Conservation (phyloP, 1,140 invertebrate species). For the Tetragnatha versicolor region DNA sequence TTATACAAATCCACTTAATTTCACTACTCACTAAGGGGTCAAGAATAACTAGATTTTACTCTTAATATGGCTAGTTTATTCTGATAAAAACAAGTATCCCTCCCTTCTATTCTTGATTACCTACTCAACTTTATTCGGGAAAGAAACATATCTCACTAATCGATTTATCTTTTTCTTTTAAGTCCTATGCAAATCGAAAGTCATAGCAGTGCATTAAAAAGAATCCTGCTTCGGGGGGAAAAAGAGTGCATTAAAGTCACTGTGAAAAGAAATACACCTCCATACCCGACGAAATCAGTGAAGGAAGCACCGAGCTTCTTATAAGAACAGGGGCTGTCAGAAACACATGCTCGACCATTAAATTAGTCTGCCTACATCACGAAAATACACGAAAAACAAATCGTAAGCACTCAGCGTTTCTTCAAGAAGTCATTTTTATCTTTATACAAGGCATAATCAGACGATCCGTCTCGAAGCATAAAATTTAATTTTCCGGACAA, state of each 20-base stretch:
- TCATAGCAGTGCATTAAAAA: slow-evolving; percentile 10
- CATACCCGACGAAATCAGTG: neutral
- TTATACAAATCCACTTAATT: too few relatives aligned
- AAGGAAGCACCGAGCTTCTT: neutral
- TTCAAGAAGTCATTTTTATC: slow-evolving; percentile 39
- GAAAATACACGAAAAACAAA: slow-evolving; percentile 28
- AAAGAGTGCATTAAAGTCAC: neutral
- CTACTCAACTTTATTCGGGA: too few relatives aligned
- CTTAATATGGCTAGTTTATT: too few relatives aligned
- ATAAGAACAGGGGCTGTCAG: slow-evolving; percentile 32
- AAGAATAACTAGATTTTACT: too few relatives aligned
- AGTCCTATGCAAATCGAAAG: slow-evolving; percentile 13
- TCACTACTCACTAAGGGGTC: too few relatives aligned
- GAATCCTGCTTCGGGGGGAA: slow-evolving; percentile 15
- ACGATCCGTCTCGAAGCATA: slow-evolving; percentile 20
- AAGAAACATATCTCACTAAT: neutral
- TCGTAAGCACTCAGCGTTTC: slow-evolving; percentile 19
- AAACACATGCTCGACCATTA: slow-evolving; percentile 38
- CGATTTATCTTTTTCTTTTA: neutral
- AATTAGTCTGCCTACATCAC: slow-evolving; percentile 8
- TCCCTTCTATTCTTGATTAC: too few relatives aligned
- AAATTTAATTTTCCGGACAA: slow-evolving; percentile 36
- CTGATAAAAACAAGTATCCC: too few relatives aligned
- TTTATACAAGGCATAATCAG: slow-evolving; percentile 39
- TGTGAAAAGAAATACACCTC: slow-evolving; percentile 12